Evolutionary conservation across 92 coral and sea anemone genomes (phyloP), one percentile per base, ranked within the genome.

Genomic region (Bergia sp.): DNA sequence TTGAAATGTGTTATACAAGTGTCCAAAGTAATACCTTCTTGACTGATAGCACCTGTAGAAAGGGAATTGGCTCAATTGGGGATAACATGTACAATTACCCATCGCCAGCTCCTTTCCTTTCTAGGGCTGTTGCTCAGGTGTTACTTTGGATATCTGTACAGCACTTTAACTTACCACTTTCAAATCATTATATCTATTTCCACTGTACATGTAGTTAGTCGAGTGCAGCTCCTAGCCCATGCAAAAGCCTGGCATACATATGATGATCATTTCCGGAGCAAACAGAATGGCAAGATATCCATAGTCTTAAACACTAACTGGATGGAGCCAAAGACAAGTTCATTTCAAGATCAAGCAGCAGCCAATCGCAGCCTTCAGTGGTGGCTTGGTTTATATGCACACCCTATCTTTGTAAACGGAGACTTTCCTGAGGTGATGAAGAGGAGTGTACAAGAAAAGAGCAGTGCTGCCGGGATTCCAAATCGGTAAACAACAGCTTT

Each of bases 211-310:
- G 23, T 69, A 82, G 86, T 41, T 66, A 82, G 86, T 42, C 47
- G 73, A 66, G 86, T 82, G 40, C 86, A 82, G 29, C 86, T 89
- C 58, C 82, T 89, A 4, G 91, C 91, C 41, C 91, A 89, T 74
- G 91, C 81, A 20, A 89, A 82, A 89, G 91, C 91, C 44, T 89
- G 91, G 91, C 91, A 81, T 47, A 53, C 80, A 2, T 89, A 89
- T 53, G 81, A 89, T 76, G 73, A 89, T 18, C 61, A 81, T 29
- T 89, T 81, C 57, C 82, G 91, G 11, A 38, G 29, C 44, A 57
- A 13, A 73, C 91, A 89, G 45, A 73, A 82, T 73, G 91, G 91
- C 12, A 89, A 49, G 50, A 73, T 89, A 76, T 89, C 91, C 43
- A 89, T 89, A 21, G 91, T 82, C 7, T 57, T 89, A 85, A 89